Percentiles rank a stretch among this genome's conserved stretches.
Conservation (phyloP, 2,113 vertebrate genomes). For the Artemisiospiza belli region DNA sequence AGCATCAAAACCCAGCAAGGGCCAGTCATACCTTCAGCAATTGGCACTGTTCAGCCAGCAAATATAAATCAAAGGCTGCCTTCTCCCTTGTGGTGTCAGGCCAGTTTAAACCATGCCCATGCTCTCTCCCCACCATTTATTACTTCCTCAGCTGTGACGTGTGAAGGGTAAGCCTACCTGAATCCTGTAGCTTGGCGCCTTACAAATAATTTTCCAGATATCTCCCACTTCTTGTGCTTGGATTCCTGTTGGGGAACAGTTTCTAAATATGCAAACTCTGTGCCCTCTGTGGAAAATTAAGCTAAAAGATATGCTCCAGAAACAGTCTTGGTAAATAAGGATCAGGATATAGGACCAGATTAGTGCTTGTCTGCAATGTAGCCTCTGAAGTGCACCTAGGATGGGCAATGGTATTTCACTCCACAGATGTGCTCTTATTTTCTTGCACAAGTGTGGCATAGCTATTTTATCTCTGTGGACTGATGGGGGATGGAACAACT, state of each 20-base stretch:
- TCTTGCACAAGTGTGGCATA: neutral
- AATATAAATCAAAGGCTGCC: neutral
- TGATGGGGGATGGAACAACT: neutral
- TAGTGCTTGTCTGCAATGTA: neutral
- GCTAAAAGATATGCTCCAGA: neutral
- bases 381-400: neutral
- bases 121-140: neutral
- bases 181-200: neutral
- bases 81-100: neutral
- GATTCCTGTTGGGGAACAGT: accelerated
- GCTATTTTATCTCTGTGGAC: neutral
- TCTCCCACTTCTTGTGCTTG: neutral
- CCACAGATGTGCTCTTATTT: neutral
- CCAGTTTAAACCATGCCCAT: neutral
- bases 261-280: accelerated
- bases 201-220: neutral
- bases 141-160: accelerated
- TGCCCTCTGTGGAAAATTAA: neutral
- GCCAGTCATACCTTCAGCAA: neutral
- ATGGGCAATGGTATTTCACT: neutral
- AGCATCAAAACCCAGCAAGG: neutral
- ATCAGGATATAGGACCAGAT: neutral
- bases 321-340: neutral
- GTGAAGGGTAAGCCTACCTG: neutral
- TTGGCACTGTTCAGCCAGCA: neutral